phyloP scores from a whole-genome alignment of 2,113 vertebrate genomes.

The Tragelaphus strepsiceros region DNA sequence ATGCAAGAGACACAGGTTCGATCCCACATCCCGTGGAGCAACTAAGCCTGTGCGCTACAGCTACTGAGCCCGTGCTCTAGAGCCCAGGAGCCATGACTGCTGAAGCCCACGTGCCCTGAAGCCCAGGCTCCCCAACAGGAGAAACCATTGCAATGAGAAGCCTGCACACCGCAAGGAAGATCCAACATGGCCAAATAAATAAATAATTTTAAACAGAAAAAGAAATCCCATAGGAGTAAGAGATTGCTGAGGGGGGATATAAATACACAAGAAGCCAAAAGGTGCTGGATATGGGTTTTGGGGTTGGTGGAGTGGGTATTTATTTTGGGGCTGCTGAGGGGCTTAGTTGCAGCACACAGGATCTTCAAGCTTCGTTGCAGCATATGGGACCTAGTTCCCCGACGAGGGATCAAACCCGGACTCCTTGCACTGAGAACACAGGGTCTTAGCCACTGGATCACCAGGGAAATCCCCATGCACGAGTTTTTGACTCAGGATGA shows the following conservation, averaged over 20 bases:
- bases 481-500: not conserved
- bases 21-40: not conserved
- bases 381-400: not conserved
- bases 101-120: rapidly evolving
- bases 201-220: not conserved
- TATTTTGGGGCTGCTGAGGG: not conserved
- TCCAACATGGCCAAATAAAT: not conserved
- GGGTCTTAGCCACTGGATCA: not conserved
- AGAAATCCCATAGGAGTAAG: not conserved
- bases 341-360: not conserved
- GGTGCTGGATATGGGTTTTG: not conserved
- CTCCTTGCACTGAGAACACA: not conserved
- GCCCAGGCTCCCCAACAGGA: not conserved
- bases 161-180: not conserved
- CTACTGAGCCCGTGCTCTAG: not conserved
- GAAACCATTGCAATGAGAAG: not conserved
- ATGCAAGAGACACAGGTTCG: not conserved
- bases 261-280: not conserved
- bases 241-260: not conserved
- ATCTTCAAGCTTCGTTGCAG: not conserved
- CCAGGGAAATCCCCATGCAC: not conserved
- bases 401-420: not conserved
- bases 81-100: not conserved
- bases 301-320: not conserved
- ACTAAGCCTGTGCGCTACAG: rapidly evolving